Conservation (phyloP, 1,140 invertebrate genomes). For the Battus philenor region DNA sequence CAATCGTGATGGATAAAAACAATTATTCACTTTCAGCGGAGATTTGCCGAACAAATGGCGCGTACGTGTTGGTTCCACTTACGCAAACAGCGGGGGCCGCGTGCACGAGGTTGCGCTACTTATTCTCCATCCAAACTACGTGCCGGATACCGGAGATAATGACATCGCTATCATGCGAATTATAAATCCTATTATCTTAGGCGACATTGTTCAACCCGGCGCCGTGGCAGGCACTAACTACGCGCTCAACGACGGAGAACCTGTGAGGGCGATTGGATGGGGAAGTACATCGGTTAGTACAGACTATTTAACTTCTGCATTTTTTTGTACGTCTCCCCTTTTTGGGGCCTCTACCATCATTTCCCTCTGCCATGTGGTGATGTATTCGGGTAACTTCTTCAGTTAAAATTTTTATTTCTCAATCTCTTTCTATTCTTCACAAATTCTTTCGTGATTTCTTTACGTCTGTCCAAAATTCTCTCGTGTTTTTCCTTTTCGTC, state of each 20-base stretch:
- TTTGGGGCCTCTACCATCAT: no score
- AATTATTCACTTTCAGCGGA: slow-evolving; percentile 33
- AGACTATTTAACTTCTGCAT: no score
- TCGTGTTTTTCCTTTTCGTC: no score
- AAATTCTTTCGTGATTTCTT: no score
- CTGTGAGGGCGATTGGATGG: slow-evolving; percentile 29
- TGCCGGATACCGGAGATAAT: slow-evolving; percentile 73
- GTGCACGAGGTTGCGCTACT: slow-evolving; percentile 28
- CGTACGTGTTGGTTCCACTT: slow-evolving; percentile 29
- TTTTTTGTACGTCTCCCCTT: no score
- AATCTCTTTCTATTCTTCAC: no score
- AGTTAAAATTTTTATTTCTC: no score
- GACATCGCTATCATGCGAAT: slow-evolving; percentile 74
- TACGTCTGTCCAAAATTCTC: no score
- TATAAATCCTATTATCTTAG: slow-evolving; percentile 37
- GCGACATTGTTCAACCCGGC: slow-evolving; percentile 16
- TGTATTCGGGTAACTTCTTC: no score
- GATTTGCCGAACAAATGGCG: slow-evolving; percentile 23
- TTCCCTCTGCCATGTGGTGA: no score
- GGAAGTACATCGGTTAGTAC: slow-evolving; percentile 26
- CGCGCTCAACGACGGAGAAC: slow-evolving; percentile 22
- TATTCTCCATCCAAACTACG: slow-evolving; percentile 73
- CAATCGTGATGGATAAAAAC: no score
- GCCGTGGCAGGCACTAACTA: slow-evolving; percentile 26
- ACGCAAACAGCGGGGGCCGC: slow-evolving; percentile 27